Base-by-base conservation (phyloP, 2,888 invertebrate species). In the Hirudinaria manillensis region DNA sequence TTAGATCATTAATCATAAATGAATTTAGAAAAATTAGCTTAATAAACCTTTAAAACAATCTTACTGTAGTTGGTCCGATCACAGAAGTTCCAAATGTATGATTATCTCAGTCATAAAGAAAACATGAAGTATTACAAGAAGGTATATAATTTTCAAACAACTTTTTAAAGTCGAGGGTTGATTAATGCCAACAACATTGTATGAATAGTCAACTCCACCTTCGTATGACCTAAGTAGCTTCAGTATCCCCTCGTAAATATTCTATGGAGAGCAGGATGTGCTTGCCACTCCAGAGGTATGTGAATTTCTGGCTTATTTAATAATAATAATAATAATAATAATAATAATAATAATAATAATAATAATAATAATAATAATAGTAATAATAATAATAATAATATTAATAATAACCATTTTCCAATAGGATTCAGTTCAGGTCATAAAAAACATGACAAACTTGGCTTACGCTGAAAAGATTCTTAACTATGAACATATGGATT, bases 51-150 rank as follows among this genome's bases (percentile, higher is more conserved):
- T 21, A 21, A 61, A 36, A 45, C 24, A 27, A 29, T 24, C 29
- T 72, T 32, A 32, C 29, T 24, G 70, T 45, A 79, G 82, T 77
- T 81, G 80, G 45, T 77, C 36, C 67, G 70, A 68, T 53, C 72
- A 67, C 68, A 77, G 73, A 45, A 73, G 32, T 77, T 77, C 77
- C 89, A 89, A 80, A 88, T 88, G 82, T 92, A 88, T 80, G 91
- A 93, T 83, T 91, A 90, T 80, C 92, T 92, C 0, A 75, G 82
- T 0, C 81, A 82, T 7, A 78, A 77, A 19, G 79, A 79, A 36
- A 85, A 86, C 78, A 71, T 80, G 72, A 70, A 78, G 65, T 81
- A 82, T 75, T 86, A 86, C 78, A 81, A 82, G 66, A 84, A 85
- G 76, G 77, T 78, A 85, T 7, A 16, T 29, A 61, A 16, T n/a